Evolutionary conservation across 2,888 invertebrate species (phyloP).

Genomic region (Pristionchus fissidentatus): DNA sequence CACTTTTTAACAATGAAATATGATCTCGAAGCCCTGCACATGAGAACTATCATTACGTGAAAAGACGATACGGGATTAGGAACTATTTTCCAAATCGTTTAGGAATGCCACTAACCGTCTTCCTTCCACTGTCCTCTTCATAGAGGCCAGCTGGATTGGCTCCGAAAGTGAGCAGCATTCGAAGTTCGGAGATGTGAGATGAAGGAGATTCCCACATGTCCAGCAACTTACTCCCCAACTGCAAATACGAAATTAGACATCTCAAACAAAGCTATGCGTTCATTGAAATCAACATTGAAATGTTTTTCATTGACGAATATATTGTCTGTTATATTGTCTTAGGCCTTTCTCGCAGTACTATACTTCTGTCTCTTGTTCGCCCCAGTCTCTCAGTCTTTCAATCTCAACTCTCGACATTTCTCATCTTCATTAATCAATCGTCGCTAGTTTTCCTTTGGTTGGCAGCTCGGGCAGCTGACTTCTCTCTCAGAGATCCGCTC

Average conservation of each 20-base stretch:
- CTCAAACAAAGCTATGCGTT: no score
- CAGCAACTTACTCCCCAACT: constrained; percentile 12
- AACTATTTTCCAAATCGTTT: neutral
- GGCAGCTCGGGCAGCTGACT: no score
- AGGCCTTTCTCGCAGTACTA: neutral
- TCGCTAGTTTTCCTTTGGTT: no score
- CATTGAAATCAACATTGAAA: no score
- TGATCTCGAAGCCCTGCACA: no score
- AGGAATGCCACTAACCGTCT: constrained; percentile 33
- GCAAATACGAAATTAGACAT: neutral
- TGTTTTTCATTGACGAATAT: no score
- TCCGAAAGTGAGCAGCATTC: constrained; percentile 67
- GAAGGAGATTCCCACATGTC: constrained; percentile 40
- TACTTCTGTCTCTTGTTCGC: neutral
- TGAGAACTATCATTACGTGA: no score
- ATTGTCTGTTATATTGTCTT: no score
- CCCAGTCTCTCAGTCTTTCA: neutral
- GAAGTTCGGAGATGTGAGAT: constrained; percentile 12
- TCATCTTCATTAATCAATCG: constrained; percentile 30
- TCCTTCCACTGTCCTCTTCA: constrained; percentile 54
- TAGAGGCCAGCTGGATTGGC: constrained; percentile 66
- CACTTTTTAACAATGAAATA: no score
- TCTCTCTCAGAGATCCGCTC: no score
- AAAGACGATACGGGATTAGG: no score
- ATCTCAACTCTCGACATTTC: neutral